Percentiles rank a stretch among this genome's conserved stretches.
Evolutionary conservation across 92 coral and sea anemone genomes (phyloP).

Genomic region (Palythoa heliodiscus): DNA sequence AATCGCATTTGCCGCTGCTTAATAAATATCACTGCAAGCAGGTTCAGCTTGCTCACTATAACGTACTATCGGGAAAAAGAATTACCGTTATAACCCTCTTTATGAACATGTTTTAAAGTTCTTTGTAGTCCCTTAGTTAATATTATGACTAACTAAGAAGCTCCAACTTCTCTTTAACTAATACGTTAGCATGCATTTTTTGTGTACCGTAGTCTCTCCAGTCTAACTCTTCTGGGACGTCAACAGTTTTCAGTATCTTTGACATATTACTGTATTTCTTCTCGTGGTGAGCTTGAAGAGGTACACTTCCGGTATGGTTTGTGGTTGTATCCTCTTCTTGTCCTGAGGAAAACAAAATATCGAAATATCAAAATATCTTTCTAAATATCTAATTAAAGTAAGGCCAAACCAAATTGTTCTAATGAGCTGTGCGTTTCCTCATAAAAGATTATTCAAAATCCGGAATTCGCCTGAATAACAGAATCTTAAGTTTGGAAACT

Average conservation of each 20-base stretch:
- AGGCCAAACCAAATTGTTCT: not conserved
- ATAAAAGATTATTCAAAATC: too few relatives aligned
- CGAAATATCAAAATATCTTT: not conserved
- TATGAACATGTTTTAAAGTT: not conserved
- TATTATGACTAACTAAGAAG: too few relatives aligned
- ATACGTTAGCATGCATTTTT: not conserved
- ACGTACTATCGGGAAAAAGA: too few relatives aligned
- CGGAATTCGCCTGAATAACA: too few relatives aligned
- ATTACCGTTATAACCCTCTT: not conserved
- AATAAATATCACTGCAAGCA: too few relatives aligned
- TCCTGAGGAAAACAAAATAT: conserved; percentile 26
- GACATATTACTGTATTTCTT: conserved; percentile 65
- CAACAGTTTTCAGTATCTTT: conserved; percentile 68
- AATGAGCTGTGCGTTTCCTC: too few relatives aligned
- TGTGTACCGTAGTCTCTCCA: conserved; percentile 96
- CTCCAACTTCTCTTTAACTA: not conserved
- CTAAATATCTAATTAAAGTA: not conserved
- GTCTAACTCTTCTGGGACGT: conserved; percentile 92
- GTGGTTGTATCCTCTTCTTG: conserved; percentile 63
- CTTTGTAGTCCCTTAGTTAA: too few relatives aligned
- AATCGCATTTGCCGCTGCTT: too few relatives aligned
- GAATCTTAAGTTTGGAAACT: too few relatives aligned
- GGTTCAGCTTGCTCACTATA: too few relatives aligned
- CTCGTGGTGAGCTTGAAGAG: conserved; percentile 66
- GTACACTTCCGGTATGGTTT: conserved; percentile 74